Percentiles rank a stretch among this genome's conserved stretches.
phyloP scores from a whole-genome alignment of 2,888 invertebrate genomes.

The Megaustenia siamemsis region DNA sequence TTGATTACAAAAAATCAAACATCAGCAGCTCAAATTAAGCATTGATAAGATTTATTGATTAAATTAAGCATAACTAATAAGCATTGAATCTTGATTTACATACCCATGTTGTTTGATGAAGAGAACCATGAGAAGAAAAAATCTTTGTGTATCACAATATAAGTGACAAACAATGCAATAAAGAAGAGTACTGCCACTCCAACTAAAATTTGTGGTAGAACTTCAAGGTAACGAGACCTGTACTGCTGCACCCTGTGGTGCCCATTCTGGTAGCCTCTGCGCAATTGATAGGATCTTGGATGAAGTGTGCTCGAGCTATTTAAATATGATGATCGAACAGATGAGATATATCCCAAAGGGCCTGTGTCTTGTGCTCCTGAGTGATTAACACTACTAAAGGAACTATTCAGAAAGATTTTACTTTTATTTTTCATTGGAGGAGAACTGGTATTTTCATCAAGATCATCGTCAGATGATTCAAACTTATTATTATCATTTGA shows the following conservation, averaged over 20 bases:
- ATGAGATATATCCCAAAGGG: neutral
- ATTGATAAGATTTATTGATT: no score
- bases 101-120: slow-evolving; percentile 46
- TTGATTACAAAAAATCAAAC: no score
- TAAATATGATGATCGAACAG: slow-evolving; percentile 3
- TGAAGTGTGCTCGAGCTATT: neutral
- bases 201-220: slow-evolving; percentile 58
- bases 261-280: slow-evolving; percentile 53
- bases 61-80: no score
- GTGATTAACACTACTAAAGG: slow-evolving; percentile 6
- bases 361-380: neutral
- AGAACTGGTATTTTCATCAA: slow-evolving; percentile 68
- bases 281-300: neutral
- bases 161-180: slow-evolving; percentile 65
- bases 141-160: slow-evolving; percentile 63
- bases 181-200: slow-evolving; percentile 68
- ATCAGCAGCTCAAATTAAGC: no score
- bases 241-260: slow-evolving; percentile 50
- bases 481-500: slow-evolving; percentile 52
- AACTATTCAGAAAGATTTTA: neutral
- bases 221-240: slow-evolving; percentile 43
- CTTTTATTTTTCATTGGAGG: slow-evolving; percentile 66
- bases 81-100: no score
- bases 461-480: slow-evolving; percentile 71
- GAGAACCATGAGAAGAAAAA: slow-evolving; percentile 58